Base-by-base conservation (phyloP, 2,113 vertebrate species). In the Ardeotis arabs region DNA sequence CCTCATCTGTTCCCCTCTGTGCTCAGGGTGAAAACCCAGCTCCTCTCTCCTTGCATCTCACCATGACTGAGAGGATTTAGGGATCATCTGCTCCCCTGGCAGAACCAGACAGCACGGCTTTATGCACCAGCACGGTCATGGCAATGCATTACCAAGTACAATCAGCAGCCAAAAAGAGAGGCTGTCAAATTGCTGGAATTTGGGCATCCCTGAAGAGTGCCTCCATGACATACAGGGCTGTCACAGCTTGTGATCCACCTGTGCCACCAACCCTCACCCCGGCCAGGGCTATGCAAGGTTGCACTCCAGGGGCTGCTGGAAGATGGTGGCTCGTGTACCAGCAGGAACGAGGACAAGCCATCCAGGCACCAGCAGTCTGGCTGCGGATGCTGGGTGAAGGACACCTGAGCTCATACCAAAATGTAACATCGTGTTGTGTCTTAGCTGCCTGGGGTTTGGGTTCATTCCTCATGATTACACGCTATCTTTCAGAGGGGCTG, bases 271-370 rank as follows among this genome's bases (percentile, higher is more conserved):
- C 25, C 25, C 22, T 75, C 63, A 37, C 37, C 41, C 18, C 1
- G 2, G 12, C 23, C 45, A 45, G 53, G 23, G 10, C 3, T 0
- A n/a, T 11, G 37, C 2, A 2, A 44, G 19, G 23, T 37, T 94
- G 33, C 20, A 39, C 66, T 84, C 44, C 39, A 39, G n/a, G n/a
- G 24, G 14, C 24, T 84, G 35, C 31, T 88, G 86, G 45, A 59
- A 20, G 8, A 14, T 10, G 47, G 4, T 80, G 66, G 41, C 37
- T 86, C 0, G 0, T 59, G 39, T 9, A 74, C 41, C 47, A n/a
- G 39, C 39, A 80, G 56, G 60, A 23, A 35, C 52, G 63, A 20
- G 52, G 58, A 82, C n/a, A 31, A 41, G 22, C 33, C 35, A 66
- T 70, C 58, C 77, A 41, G 80, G 84, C 64, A 75, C 59, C 69